Evolutionary conservation across 2,888 invertebrate genomes (phyloP).

Genomic region (Corythucha ciliata): DNA sequence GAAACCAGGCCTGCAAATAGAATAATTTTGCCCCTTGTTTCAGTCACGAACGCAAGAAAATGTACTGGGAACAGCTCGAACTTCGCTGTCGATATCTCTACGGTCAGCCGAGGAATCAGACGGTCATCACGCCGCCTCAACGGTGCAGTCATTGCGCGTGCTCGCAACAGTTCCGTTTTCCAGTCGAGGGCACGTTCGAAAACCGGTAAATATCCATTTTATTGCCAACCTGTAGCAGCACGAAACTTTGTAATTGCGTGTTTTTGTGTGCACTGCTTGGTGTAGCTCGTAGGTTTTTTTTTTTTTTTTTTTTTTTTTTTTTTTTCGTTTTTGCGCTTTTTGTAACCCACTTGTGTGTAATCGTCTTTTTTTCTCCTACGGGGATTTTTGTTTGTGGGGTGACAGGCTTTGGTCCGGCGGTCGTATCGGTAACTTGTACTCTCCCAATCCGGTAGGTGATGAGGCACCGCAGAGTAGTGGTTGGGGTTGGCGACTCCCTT

Average conservation of each 20-base stretch:
- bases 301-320: too few species aligned
- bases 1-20: too few species aligned
- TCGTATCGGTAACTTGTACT: constrained; percentile 69
- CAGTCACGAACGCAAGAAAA: constrained; percentile 86
- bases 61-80: constrained; percentile 90
- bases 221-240: too few species aligned
- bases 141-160: constrained; percentile 48
- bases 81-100: constrained; percentile 72
- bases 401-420: constrained; percentile 53
- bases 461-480: constrained; percentile 31
- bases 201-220: constrained; percentile 39
- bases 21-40: too few species aligned
- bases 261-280: too few species aligned
- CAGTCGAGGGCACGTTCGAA: constrained; percentile 45
- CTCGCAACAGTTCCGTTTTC: constrained; percentile 60
- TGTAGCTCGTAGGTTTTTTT: too few species aligned
- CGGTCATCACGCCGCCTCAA: constrained; percentile 25
- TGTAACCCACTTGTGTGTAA: neutral
- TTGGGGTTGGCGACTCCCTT: constrained; percentile 41
- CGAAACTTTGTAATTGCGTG: too few species aligned
- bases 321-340: neutral
- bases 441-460: constrained; percentile 64
- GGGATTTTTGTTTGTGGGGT: too few species aligned
- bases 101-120: constrained; percentile 44
- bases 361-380: too few species aligned